These are phyloP conservation scores for Pteruthius melanotis DNA, from an alignment of 2,113 vertebrate species.

Conservation along the genomic window DNA sequence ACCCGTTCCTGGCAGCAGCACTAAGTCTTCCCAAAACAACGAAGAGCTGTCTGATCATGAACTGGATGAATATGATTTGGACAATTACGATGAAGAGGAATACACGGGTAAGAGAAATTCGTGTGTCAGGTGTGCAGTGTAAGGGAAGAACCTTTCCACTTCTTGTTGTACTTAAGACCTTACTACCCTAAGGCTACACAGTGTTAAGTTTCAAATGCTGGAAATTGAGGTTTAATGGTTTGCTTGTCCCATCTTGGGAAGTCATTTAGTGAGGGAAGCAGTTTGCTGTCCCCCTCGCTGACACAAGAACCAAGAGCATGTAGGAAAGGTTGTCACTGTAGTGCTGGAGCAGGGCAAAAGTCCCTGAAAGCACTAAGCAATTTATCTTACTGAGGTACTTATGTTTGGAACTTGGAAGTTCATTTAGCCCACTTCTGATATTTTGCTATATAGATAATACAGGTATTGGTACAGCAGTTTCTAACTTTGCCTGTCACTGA, in stretches of 20 bases:
- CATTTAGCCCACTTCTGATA: neutral
- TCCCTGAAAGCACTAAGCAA: neutral
- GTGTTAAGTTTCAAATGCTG: neutral
- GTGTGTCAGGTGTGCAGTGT: neutral
- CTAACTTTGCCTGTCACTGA: neutral
- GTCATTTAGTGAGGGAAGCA: neutral
- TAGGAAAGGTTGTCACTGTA: neutral
- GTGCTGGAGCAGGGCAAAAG: neutral
- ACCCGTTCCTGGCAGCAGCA: neutral
- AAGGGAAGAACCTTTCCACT: neutral
- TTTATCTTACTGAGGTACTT: neutral
- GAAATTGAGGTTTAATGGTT: neutral
- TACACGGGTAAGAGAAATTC: slow-evolving; percentile 67
- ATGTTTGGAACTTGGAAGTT: neutral
- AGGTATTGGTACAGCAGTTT: neutral
- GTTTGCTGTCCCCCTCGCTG: neutral
- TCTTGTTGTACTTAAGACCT: neutral
- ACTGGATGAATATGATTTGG: slow-evolving; percentile 87
- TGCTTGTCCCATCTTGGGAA: neutral
- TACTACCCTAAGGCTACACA: neutral
- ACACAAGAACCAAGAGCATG: neutral
- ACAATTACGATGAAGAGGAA: slow-evolving; percentile 87
- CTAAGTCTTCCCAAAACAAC: neutral
- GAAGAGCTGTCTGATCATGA: slow-evolving; percentile 65
- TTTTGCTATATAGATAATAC: neutral